Base-by-base conservation (phyloP, 30 jellyfish, hydroid and myxozoan genomes). In the Catostylus mosaicus region DNA sequence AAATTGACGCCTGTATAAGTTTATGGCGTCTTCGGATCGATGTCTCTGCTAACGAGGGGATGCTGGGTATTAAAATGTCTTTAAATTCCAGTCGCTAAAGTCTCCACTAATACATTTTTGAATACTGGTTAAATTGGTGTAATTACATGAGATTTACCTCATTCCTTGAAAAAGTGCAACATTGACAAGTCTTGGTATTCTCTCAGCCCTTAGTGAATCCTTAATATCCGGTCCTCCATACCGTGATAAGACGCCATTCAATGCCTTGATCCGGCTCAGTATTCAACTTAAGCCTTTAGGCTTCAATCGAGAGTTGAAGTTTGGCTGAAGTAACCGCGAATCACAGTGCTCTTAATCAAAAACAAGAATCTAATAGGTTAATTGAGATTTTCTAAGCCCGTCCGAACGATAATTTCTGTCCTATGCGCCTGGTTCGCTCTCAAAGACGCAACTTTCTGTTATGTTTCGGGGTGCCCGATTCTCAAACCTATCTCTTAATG, bases 181-280 rank as follows among this genome's bases (percentile, higher is more conserved):
- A 50, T 50, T 50, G 63, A 50, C 20, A 18, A 50, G 26, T 16
- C 63, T 50, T 3, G 0, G 0, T 27, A 50, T 50, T 50, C 63
- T 27, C 63, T 50, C 24, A 50, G 63, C 20, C 63, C 63, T 0
- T 27, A 10, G 0, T 0, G 14, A 50, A 50, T 50, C 63, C 63
- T 50, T 50, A 50, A 50, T 50, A 50, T 50, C 63, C 63, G 63
- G 63, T 16, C 63, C 14, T 50, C 20, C 63, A 50, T 0, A 4
- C 24, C 19, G 63, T 50, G 63, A 27, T 50, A 50, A 50, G 63
- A 50, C 63, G 0, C 63, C 63, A 50, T 50, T 50, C 63, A 27
- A 50, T 10, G 63, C 63, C 14, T 50, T 50, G 63, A 50, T 50
- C 63, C 63, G 63, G 63, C 63, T 50, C 63, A 10, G 63, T 23